These are phyloP conservation scores for Tipula vernalis DNA, from an alignment of 2,888 invertebrate species.

Conservation along the genomic window DNA sequence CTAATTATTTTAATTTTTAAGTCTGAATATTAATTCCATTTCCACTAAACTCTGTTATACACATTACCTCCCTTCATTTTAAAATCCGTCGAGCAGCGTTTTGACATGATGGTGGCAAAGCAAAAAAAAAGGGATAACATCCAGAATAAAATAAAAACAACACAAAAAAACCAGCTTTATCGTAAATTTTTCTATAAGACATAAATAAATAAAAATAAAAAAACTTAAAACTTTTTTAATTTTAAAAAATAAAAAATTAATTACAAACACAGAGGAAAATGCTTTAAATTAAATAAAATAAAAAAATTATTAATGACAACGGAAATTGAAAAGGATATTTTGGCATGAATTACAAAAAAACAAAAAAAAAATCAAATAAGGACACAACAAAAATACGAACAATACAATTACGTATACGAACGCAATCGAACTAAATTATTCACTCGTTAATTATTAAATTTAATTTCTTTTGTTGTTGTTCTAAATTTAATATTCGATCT, in stretches of 20 bases:
- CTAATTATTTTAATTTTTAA: neutral
- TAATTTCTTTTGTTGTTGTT: neutral
- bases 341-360: neutral
- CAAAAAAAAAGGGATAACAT: neutral
- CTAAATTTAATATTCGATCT: neutral
- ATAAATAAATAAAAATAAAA: neutral
- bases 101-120: neutral
- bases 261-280: neutral
- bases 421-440: neutral
- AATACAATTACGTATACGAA: neutral
- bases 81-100: neutral
- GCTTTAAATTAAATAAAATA: neutral
- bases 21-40: neutral
- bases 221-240: neutral
- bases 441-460: neutral
- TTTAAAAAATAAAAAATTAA: neutral
- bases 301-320: neutral
- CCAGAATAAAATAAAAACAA: neutral
- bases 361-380: neutral
- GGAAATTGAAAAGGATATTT: neutral
- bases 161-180: neutral
- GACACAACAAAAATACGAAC: neutral
- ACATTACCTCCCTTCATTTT: neutral
- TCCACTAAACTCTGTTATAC: neutral
- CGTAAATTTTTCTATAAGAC: neutral